Base-by-base conservation (phyloP, 1,140 invertebrate genomes). In the Diorhabda elongata region DNA sequence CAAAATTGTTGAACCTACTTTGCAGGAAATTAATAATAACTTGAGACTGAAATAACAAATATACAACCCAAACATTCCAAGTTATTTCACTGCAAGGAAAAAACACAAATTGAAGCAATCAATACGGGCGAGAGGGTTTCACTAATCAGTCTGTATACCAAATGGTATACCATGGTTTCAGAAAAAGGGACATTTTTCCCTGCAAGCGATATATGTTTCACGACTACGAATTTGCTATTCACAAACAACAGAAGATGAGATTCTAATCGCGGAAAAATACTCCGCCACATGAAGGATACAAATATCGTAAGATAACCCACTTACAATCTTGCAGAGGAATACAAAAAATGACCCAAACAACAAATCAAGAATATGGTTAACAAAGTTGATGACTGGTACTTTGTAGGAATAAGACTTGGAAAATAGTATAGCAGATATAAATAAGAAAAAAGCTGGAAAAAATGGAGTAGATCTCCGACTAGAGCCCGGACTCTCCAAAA, bases 381-480 rank as follows among this genome's bases (percentile, higher is more conserved):
- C 45, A 52, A 6, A 52, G 8, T 52, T 52, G 8, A 52, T 52
- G 8, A 52, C 45, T 5, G 1, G 45, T 52, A 69, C 71, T 59
- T 4, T 61, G 11, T 52, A 52, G 1, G 8, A 2, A 52, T 5
- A 6, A 6, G 45, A 52, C 8, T 52, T 52, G 8, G 2, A 52
- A 52, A 52, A 52, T 5, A 52, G 45, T 52, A 9, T 26, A 26
- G 45, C 45, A 52, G 45, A 52, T 6, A 52, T 52, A 52, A 52
- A 52, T 9, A 52, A 52, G 8, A 52, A 52, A 2, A 52, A 52
- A 52, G 8, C 45, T 52, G 45, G 5, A 52, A 52, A 52, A 52
- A 2, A 52, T 5, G 8, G 8, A 52, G 45, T 52, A 52, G 26
- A 26, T 52, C 8, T 9, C 8, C 2, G 45, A 52, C 5, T 5